phyloP scores from a whole-genome alignment of 2,113 vertebrate species.

The Seriola dumerili region DNA sequence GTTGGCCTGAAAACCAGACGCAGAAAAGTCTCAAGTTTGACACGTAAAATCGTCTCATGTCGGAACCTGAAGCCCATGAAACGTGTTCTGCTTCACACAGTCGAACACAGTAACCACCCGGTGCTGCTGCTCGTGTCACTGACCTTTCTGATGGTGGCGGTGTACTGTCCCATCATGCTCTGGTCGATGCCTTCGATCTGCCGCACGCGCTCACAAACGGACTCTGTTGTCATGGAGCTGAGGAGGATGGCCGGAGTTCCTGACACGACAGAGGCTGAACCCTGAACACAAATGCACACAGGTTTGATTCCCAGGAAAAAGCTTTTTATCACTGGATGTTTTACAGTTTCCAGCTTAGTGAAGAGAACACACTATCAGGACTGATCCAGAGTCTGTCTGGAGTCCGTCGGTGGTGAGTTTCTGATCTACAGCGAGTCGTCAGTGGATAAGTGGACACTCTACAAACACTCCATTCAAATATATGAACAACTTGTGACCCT shows the following conservation, averaged over 20 bases:
- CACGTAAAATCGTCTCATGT: too few relatives aligned
- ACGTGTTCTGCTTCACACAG: too few relatives aligned
- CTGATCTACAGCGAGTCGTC: neutral
- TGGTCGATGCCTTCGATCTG: constrained; percentile 95
- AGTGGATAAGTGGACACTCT: too few relatives aligned
- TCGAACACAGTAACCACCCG: too few relatives aligned
- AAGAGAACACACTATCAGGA: neutral
- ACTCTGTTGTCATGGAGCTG: constrained; percentile 92
- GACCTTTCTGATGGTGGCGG: constrained; percentile 93
- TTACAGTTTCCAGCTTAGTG: too few relatives aligned
- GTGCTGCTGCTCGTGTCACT: neutral
- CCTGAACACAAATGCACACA: constrained; percentile 66
- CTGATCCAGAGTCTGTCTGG: neutral
- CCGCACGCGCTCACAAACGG: constrained; percentile 92
- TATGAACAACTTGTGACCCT: too few relatives aligned
- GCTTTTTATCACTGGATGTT: too few relatives aligned
- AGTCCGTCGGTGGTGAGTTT: neutral
- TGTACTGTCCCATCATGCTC: constrained; percentile 91
- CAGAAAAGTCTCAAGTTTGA: neutral
- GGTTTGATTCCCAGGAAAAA: neutral
- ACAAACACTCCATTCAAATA: too few relatives aligned
- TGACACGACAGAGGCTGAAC: constrained; percentile 78
- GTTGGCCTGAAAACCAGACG: constrained; percentile 87
- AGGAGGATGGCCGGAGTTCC: constrained; percentile 82
- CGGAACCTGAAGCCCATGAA: neutral